Percentiles rank a stretch among this genome's conserved stretches.
Conservation (phyloP, 2,797 vertebrate genomes). For the Chaetophractus vellerosus region DNA sequence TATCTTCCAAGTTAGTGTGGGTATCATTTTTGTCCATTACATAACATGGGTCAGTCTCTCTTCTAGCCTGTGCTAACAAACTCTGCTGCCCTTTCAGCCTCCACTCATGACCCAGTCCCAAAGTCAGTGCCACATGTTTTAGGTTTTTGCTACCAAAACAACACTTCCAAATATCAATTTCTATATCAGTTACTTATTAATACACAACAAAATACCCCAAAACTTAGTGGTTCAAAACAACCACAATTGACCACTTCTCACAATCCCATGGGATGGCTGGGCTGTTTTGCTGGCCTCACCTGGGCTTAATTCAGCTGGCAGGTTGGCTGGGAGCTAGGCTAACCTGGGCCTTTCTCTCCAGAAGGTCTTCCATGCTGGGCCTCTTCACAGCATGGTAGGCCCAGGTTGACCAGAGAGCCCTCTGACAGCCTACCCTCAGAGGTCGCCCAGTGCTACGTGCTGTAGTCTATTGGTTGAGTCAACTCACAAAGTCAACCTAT, state of each 20-base stretch:
- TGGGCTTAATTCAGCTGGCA: not conserved
- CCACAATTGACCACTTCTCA: not conserved
- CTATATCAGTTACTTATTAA: not conserved
- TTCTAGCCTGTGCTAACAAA: not conserved
- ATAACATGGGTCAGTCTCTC: not conserved
- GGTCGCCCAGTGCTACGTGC: not conserved
- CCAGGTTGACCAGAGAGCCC: not conserved
- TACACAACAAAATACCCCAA: not conserved
- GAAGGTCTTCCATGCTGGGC: not conserved
- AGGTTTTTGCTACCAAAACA: not conserved
- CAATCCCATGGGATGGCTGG: not conserved
- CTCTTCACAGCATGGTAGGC: not conserved
- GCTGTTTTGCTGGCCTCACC: not conserved
- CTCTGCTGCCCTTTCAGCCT: not conserved
- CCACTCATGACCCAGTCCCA: not conserved
- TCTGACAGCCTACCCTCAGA: not conserved
- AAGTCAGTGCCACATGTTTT: not conserved
- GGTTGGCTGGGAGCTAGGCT: not conserved
- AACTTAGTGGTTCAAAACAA: not conserved
- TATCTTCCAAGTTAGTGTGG: not conserved
- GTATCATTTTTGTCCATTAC: not conserved
- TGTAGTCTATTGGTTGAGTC: not conserved
- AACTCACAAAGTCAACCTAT: not conserved
- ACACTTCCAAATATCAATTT: not conserved
- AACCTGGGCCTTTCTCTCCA: conserved; percentile 3